Conservation (phyloP, 2,797 vertebrate species). For the Sarcoramphus papa region DNA sequence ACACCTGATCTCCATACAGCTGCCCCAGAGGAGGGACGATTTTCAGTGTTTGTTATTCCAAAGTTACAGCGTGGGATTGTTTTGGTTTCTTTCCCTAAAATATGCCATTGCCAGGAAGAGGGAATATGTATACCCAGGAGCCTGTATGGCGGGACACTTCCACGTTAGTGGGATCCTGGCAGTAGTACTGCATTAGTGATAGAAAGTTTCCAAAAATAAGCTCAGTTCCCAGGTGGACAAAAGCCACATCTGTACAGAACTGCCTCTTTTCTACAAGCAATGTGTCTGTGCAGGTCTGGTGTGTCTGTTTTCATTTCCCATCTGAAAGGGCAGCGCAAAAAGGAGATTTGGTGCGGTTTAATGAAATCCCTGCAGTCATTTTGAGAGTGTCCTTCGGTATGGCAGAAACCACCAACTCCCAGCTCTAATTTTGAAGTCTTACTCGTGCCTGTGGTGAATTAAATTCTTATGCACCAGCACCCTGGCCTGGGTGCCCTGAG, state of each 20-base stretch:
- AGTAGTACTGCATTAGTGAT: not conserved
- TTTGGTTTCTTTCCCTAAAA: not conserved
- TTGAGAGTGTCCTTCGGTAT: not conserved
- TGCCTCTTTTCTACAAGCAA: not conserved
- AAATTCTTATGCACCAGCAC: not conserved
- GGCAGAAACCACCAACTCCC: not conserved
- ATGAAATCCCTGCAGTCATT: not conserved
- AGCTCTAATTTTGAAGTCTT: not conserved
- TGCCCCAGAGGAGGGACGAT: not conserved
- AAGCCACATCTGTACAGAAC: not conserved
- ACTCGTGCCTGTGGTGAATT: not conserved
- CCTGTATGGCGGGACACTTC: not conserved
- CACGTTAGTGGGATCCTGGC: not conserved
- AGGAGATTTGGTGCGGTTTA: not conserved
- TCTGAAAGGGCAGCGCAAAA: not conserved
- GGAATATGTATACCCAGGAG: not conserved
- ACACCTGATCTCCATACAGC: not conserved
- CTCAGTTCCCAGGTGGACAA: not conserved
- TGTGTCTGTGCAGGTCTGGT: accelerated
- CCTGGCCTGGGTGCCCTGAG: not conserved
- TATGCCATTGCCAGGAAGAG: not conserved
- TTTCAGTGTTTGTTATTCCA: not conserved
- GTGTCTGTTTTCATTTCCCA: not conserved
- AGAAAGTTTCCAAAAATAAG: not conserved
- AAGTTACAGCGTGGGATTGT: not conserved